Evolutionary conservation across 92 coral and sea anemone species (phyloP).

Genomic region (Epizoanthus rinbou): DNA sequence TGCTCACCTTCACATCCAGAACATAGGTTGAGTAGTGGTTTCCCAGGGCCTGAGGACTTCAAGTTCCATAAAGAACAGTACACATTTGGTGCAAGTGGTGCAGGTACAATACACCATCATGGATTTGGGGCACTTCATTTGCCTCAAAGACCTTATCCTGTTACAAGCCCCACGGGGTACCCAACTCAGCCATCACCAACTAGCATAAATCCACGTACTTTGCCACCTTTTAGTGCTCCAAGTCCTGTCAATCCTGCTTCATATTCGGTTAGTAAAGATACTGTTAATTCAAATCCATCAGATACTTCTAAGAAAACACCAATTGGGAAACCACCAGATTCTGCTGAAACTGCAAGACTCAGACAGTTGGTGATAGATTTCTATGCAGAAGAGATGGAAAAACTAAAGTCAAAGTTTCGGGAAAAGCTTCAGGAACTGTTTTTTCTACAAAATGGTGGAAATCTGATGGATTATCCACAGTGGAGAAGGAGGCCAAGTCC

Average conservation of each 20-base stretch:
- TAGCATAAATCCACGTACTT: constrained; percentile 64
- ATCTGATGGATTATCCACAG: constrained; percentile 78
- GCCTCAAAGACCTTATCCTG: constrained; percentile 59
- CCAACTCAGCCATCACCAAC: constrained; percentile 78
- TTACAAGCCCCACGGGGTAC: constrained; percentile 78
- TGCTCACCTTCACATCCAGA: constrained; percentile 73
- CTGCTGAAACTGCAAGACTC: constrained; percentile 77
- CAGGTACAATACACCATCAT: constrained; percentile 94
- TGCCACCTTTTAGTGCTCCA: constrained; percentile 61
- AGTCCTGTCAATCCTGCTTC: constrained; percentile 71
- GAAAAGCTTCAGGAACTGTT: constrained; percentile 91
- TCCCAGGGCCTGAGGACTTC: constrained; percentile 63
- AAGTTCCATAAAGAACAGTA: constrained; percentile 74
- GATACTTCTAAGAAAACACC: constrained; percentile 51
- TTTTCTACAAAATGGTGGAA: constrained; percentile 95
- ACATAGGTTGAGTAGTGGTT: constrained; percentile 50
- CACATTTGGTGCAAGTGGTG: constrained; percentile 70
- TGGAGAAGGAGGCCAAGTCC: constrained; percentile 88
- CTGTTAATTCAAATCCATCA: constrained; percentile 49
- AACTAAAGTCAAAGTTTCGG: constrained; percentile 75
- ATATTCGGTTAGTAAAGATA: constrained; percentile 59
- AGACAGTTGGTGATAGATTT: constrained; percentile 87
- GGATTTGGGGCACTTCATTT: constrained; percentile 71
- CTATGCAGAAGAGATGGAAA: constrained; percentile 81
- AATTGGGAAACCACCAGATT: constrained; percentile 67